Evolutionary conservation across 2,888 invertebrate genomes (phyloP), one percentile per base, ranked within the genome.

Genomic region (Xanthorhoe spadicearia): DNA sequence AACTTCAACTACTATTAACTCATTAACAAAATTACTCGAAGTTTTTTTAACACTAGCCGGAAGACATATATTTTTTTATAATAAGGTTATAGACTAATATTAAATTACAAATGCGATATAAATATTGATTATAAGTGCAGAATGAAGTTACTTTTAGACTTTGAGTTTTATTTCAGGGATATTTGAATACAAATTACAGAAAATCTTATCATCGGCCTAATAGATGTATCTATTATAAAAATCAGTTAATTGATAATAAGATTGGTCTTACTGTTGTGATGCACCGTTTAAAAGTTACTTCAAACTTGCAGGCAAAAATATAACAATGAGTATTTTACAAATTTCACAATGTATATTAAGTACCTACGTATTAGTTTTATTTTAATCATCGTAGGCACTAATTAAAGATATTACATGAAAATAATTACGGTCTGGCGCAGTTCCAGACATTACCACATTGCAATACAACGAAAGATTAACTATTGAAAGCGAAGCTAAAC

Each of bases 11-110:
- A 77, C 80, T 79, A 78, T 77, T 72, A 84, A 87, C 84, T 79
- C 82, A 86, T 84, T 82, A 85, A 83, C 77, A 79, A 78, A 82
- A 82, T 84, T 85, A 87, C 85, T 86, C 84, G 83, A 92, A 88
- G 86, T 84, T 76, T 80, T 85, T 75, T 81, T 84, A 84, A 84
- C 74, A 78, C 92, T 93, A 92, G 84, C 83, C 92, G 93, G 93
- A 93, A 93, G 93, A 93, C 93, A 85, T 86, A 90, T 87, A 89
- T 92, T 72, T 89, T n/a, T 17, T 89, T 87, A 87, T 87, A 86
- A 85, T 70, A 74, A 79, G 77, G 78, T 83, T 81, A 83, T 77
- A 79, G 71, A 73, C 84, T 85, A 83, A 76, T 74, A 77, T 72
- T 77, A 78, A 77, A 64, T 50, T 78, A 64, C 62, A 65, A 69